phyloP scores from a whole-genome alignment of 2,113 vertebrate genomes.

The Speoplatyrhinus poulsoni region DNA sequence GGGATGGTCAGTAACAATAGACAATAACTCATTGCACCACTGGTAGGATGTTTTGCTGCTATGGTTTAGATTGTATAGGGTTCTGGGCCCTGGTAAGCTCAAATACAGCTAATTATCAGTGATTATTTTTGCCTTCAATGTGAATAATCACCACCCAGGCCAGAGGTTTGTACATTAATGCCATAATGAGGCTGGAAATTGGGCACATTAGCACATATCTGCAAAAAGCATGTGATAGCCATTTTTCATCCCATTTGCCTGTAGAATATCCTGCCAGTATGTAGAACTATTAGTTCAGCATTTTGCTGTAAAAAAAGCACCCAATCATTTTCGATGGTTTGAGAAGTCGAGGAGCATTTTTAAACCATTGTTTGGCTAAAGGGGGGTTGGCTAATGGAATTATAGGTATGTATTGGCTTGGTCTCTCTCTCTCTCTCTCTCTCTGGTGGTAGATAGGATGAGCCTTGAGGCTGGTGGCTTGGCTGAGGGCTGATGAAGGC shows the following conservation, averaged over 20 bases:
- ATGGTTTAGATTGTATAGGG: slow-evolving; percentile 27
- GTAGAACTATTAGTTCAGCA: slow-evolving; percentile 36
- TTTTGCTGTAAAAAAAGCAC: slow-evolving; percentile 26
- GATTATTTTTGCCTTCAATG: slow-evolving; percentile 69
- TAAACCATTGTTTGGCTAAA: slow-evolving; percentile 23
- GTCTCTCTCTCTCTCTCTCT: slow-evolving; percentile 25
- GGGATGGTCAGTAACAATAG: background rate
- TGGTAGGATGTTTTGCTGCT: slow-evolving; percentile 14
- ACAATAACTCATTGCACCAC: background rate
- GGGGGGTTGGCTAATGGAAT: slow-evolving; percentile 56
- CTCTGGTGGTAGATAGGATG: slow-evolving; percentile 18
- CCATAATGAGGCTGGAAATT: slow-evolving; percentile 73
- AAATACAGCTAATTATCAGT: slow-evolving; percentile 61
- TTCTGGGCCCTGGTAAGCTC: slow-evolving; percentile 27
- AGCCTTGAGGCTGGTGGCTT: slow-evolving; percentile 44
- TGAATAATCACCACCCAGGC: slow-evolving; percentile 67
- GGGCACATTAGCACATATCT: slow-evolving; percentile 66
- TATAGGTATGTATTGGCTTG: slow-evolving; percentile 35
- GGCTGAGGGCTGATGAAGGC: slow-evolving; percentile 60
- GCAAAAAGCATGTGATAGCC: slow-evolving; percentile 68
- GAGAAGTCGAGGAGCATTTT: background rate
- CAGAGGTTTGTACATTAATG: slow-evolving; percentile 68
- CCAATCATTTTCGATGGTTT: slow-evolving; percentile 28
- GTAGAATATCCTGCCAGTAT: slow-evolving; percentile 50
- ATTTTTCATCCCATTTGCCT: slow-evolving; percentile 70